Evolutionary conservation across 2,888 invertebrate genomes (phyloP), one percentile per base, ranked within the genome.

Genomic region (Cenopis cana): DNA sequence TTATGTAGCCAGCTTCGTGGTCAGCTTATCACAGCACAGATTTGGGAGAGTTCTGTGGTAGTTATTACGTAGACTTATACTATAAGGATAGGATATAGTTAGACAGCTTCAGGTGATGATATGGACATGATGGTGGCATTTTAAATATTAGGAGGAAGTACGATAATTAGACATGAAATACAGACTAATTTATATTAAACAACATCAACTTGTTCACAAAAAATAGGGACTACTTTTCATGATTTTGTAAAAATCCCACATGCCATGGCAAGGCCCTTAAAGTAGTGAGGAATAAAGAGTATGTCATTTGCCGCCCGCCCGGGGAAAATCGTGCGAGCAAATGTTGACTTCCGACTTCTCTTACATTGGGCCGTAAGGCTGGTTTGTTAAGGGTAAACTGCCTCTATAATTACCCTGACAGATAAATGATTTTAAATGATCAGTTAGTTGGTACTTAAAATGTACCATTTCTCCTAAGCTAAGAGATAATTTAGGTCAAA

Each of bases 281-380:
- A 83, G 84, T 77, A 78, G 78, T 74, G 75, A 74, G 73, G 79
- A 83, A 83, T 81, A 84, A 84, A 85, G 81, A 78, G 82, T 86
- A 88, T 85, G 89, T 88, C 90, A 88, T 90, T 90, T 89, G 80
- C 83, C 83, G 77, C 82, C 81, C 80, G 76, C 81, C 82, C 78
- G 75, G 84, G 86, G 83, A 73, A 82, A 88, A 88, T 88, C 87
- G 82, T 83, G 81, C 80, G 81, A 83, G 89, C 85, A 90, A 91
- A 91, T 91, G 90, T 90, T 91, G 89, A 88, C 90, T 84, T 83
- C 85, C 84, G 82, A 81, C 87, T 87, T 78, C 78, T 77, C 77
- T 77, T 79, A 79, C 83, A 86, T 85, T 84, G 75, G 73, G 49
- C 57, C 55, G 59, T 38, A 52, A 59, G 38, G 41, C 67, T 52